phyloP scores from a whole-genome alignment of 30 jellyfish, hydroid and myxozoan species.

The Sanderia malayensis region DNA sequence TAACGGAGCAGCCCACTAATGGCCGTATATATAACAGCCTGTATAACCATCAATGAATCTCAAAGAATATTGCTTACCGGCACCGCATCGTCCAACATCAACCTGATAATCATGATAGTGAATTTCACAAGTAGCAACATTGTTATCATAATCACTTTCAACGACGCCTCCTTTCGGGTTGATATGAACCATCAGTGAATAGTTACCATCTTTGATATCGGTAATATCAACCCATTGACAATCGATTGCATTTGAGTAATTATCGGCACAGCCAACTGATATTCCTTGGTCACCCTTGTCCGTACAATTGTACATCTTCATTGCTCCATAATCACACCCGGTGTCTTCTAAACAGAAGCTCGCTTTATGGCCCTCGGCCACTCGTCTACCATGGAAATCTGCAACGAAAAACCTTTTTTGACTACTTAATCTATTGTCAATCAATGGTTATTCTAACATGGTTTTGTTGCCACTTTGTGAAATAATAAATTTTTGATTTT shows the following conservation, averaged over 20 bases:
- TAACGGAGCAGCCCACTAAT: no score
- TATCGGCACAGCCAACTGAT: conserved; percentile 91
- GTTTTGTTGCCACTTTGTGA: no score
- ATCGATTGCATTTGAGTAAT: conserved; percentile 76
- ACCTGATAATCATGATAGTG: conserved; percentile 53
- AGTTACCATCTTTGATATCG: conserved; percentile 79
- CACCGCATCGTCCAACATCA: conserved; percentile 67
- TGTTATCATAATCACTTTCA: conserved; percentile 83
- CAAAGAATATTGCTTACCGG: conserved; percentile 56
- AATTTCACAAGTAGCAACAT: conserved; percentile 85
- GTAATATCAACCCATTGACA: conserved; percentile 99
- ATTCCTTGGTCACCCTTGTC: conserved; percentile 93
- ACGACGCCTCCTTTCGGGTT: conserved; percentile 68
- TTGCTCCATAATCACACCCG: conserved; percentile 70
- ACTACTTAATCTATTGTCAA: no score
- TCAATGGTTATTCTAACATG: no score
- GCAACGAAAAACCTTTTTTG: no score
- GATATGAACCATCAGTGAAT: conserved; percentile 77
- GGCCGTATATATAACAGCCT: no score
- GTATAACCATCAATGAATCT: no score
- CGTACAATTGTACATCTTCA: conserved; percentile 84
- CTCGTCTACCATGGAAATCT: conserved; percentile 72
- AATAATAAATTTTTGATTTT: no score
- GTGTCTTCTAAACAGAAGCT: conserved; percentile 97
- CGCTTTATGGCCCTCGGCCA: conserved; percentile 98